Base-by-base conservation (phyloP, 2,888 invertebrate species). In the Leuctra nigra region DNA sequence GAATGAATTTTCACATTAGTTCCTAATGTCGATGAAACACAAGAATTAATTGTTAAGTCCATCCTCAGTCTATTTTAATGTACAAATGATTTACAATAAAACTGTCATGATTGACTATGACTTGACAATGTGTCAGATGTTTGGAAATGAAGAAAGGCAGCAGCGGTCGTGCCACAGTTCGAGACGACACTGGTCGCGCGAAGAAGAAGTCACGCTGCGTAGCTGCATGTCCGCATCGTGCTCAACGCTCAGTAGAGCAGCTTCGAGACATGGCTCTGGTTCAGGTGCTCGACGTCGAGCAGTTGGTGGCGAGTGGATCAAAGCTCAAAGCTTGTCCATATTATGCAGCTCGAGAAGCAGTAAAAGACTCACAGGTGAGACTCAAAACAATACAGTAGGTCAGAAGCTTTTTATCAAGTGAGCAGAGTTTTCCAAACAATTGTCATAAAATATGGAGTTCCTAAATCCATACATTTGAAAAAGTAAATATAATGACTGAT, bases 311-410 rank as follows among this genome's bases (percentile, higher is more conserved):
- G 39, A 74, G 75, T 64, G 91, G 86, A 0, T 80, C 81, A 66
- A 74, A 81, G 60, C 66, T 84, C 50, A 83, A 85, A 61, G 90
- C 90, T 0, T 99, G 99, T 72, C 92, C 97, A 0, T 99, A 98
- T 75, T 99, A 97, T 72, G 89, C 92, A 0, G 80, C 89, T 1
- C 79, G 96, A 65, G 80, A 82, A 68, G 88, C 94, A 3, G 76
- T 91, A 23, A 81, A 84, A 61, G 84, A 90, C 69, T 90, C 95
- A 7, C 90, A 98, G 70, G 72, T 81, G 59, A 4, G 53, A n/a
- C n/a, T n/a, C n/a, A n/a, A n/a, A n/a, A n/a, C n/a, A n/a, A n/a
- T n/a, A n/a, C n/a, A n/a, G n/a, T n/a, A n/a, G n/a, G n/a, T n/a
- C n/a, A n/a, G n/a, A n/a, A n/a, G n/a, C n/a, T n/a, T n/a, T n/a